phyloP scores from a whole-genome alignment of 2,888 invertebrate species.

The Tetropium fuscum region DNA sequence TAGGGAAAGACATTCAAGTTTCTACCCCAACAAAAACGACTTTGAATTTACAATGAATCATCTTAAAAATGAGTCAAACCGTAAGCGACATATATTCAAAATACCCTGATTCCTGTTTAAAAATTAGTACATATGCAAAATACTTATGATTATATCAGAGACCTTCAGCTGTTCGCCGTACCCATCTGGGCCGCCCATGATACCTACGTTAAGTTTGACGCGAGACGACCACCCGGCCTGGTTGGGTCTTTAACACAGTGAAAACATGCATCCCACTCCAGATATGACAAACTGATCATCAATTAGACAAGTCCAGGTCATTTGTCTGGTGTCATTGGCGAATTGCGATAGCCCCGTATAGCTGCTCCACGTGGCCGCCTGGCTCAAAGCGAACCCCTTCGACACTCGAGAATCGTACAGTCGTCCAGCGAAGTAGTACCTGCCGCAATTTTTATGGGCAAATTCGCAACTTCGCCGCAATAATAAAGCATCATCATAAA shows the following conservation, averaged over 20 bases:
- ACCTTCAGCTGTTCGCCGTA: too few species aligned
- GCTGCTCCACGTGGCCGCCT: slow-evolving; percentile 15
- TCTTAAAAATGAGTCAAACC: too few species aligned
- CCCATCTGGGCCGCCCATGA: slow-evolving; percentile 25
- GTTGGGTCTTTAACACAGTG: slow-evolving; percentile 47
- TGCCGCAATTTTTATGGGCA: not conserved
- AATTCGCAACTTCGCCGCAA: too few species aligned
- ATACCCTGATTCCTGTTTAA: too few species aligned
- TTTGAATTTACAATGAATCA: too few species aligned
- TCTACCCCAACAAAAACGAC: too few species aligned
- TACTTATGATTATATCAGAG: too few species aligned
- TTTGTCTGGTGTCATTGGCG: slow-evolving; percentile 62
- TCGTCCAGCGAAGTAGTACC: not conserved
- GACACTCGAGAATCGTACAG: not conserved
- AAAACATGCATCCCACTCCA: slow-evolving; percentile 59
- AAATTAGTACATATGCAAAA: too few species aligned
- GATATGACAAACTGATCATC: slow-evolving; percentile 63
- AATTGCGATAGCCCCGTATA: slow-evolving; percentile 53
- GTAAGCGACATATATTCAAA: too few species aligned
- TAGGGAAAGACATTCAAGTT: too few species aligned
- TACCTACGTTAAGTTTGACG: slow-evolving; percentile 32
- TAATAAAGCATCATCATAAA: too few species aligned
- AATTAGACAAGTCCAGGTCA: slow-evolving; percentile 62
- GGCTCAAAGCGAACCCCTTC: slow-evolving; percentile 22
- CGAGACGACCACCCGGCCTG: slow-evolving; percentile 50